Conservation (phyloP, 2,797 vertebrate genomes). For the Cossypha polioptera region DNA sequence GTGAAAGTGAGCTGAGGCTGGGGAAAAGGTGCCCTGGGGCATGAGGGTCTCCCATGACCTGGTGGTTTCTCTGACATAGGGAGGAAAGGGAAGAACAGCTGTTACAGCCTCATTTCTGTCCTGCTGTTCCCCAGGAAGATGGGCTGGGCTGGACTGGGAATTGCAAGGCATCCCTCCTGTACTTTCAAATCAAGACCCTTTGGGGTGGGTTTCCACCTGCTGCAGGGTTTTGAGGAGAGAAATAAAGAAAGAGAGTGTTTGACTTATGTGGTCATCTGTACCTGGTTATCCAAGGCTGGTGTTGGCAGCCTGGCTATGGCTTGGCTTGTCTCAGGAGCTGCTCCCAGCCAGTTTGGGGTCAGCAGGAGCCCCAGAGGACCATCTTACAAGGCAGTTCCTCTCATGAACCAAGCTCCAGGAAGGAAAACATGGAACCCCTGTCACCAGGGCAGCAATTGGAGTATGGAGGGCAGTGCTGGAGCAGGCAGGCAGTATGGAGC, state of each 20-base stretch:
- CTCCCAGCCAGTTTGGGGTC: neutral
- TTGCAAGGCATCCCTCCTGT: neutral
- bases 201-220: neutral
- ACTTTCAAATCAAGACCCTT: neutral
- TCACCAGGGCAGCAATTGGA: neutral
- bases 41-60: neutral
- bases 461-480: fast-evolving
- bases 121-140: neutral
- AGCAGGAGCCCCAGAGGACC: neutral
- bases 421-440: neutral
- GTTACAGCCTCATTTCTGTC: neutral
- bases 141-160: neutral
- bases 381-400: neutral
- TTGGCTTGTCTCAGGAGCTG: neutral
- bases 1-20: neutral
- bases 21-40: neutral
- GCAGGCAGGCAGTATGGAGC: too few species aligned
- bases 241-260: neutral
- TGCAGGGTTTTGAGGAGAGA: neutral
- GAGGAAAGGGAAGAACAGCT: neutral
- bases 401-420: neutral
- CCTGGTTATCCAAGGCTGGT: neutral
- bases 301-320: neutral
- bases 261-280: neutral
- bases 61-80: neutral